These are phyloP conservation scores for Puffinus mauretanicus DNA, from an alignment of 2,113 vertebrate genomes.

Conservation along the genomic window DNA sequence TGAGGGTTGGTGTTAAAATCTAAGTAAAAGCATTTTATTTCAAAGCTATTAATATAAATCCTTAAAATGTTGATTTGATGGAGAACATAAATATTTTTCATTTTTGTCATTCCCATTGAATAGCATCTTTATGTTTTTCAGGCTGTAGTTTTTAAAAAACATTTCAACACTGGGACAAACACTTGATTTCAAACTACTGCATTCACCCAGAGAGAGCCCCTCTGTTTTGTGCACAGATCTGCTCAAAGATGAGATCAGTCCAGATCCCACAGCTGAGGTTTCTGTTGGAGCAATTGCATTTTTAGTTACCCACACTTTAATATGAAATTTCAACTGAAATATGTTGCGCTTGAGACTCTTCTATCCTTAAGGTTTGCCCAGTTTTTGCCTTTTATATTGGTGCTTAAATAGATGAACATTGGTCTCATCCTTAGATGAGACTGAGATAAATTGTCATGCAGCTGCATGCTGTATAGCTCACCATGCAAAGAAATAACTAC, in stretches of 20 bases:
- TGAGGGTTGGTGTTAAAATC: not conserved
- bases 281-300: not conserved
- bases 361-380: not conserved
- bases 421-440: not conserved
- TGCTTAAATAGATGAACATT: not conserved
- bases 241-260: not conserved
- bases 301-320: not conserved
- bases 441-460: not conserved
- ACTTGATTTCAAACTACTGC: not conserved
- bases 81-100: not conserved
- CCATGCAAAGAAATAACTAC: not conserved
- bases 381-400: not conserved
- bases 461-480: not conserved
- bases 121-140: not conserved
- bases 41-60: not conserved
- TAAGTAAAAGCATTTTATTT: not conserved
- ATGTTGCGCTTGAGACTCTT: not conserved
- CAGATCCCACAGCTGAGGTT: not conserved
- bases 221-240: not conserved
- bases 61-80: not conserved
- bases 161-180: not conserved
- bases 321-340: not conserved
- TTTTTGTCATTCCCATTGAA: not conserved
- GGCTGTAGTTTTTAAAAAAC: not conserved
- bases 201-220: not conserved